Evolutionary conservation across 2,888 invertebrate genomes (phyloP), one percentile per base, ranked within the genome.

Genomic region (Flexamia atlantica): DNA sequence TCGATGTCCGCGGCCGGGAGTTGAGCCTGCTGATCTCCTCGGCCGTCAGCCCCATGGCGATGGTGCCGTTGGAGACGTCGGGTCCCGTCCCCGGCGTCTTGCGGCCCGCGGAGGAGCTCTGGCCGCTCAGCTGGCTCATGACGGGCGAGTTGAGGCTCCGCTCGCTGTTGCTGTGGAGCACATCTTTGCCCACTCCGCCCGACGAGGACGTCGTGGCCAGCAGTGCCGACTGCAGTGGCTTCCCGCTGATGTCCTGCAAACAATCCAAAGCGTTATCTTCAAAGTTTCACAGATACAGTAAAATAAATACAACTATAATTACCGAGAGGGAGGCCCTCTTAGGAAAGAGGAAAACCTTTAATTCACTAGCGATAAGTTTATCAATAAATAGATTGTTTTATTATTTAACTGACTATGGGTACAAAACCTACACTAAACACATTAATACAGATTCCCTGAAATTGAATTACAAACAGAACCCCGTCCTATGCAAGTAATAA

Each of bases 81-180:
- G 93, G 93, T 70, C 90, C 90, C 40, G 89, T 89, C 88, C 93
- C 93, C 64, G 95, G 94, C 92, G 93, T 94, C 89, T 96, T 96
- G 57, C 96, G 92, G 85, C 96, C 95, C 10, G 95, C 95, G 79
- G 94, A 94, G 14, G 96, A 96, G 90, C 96, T 96, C 90, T 96
- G 96, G 0, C 96, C 96, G 85, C 97, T 97, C 46, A 97, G 90
- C 89, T 97, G 97, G 36, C 97, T 97, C 96, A 97, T 97, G 10
- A 97, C 97, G 0, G 97, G 97, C 88, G 97, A 97, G 89, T 97
- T 97, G 68, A 98, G 92, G 89, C 97, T 97, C 82, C 97, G 92
- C 90, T 98, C 97, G 90, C 97, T 97, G 89, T 97, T 97, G 88
- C 97, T 97, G 90, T 97, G 97, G 64, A 97, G 91, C n/a, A 94